A percentile compares a stretch with the other conserved stretches of the same genome.
Conservation (phyloP, 2,113 vertebrate genomes). For the Dasyurus viverrinus region DNA sequence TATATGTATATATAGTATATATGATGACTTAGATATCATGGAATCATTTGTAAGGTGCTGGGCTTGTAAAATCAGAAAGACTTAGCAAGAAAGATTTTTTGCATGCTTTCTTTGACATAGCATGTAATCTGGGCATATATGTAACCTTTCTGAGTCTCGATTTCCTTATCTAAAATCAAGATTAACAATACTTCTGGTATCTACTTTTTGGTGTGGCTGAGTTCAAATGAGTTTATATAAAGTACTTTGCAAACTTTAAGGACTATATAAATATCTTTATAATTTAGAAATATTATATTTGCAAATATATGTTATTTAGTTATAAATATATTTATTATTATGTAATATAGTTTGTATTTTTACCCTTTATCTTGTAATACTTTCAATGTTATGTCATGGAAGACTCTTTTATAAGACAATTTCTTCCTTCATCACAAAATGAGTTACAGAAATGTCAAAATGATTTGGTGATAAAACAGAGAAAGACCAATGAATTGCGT, state of each 20-base stretch:
- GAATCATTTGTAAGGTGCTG: background rate
- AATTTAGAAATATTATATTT: background rate
- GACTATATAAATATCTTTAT: background rate
- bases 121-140: background rate
- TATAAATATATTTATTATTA: background rate
- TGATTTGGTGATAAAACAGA: background rate
- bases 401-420: background rate
- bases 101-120: background rate
- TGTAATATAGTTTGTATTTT: background rate
- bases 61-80: background rate
- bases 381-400: background rate
- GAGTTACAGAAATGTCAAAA: background rate
- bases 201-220: background rate
- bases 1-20: background rate
- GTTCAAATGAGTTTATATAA: background rate
- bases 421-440: background rate
- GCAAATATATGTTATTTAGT: background rate
- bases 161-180: background rate
- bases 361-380: background rate
- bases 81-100: background rate
- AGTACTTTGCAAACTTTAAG: background rate
- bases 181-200: background rate
- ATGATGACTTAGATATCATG: background rate
- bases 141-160: background rate
- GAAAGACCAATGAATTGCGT: too few relatives aligned